These are phyloP conservation scores for Brienomyrus longianalis DNA, from an alignment of 2,113 vertebrate species.

Conservation along the genomic window DNA sequence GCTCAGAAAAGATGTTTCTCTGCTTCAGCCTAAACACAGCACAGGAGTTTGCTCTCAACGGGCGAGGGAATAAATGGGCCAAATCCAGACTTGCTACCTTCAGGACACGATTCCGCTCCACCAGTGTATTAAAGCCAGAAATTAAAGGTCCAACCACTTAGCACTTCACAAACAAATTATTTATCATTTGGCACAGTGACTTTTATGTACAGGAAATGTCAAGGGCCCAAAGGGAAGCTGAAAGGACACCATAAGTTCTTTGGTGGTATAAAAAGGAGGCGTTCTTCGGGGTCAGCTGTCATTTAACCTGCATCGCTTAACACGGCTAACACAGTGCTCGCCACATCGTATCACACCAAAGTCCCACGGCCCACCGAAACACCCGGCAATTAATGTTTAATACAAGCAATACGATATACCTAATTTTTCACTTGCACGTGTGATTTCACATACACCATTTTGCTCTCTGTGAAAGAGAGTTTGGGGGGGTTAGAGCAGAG, in stretches of 20 bases:
- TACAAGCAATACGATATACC: background rate
- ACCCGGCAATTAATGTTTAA: background rate
- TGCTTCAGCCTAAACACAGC: background rate
- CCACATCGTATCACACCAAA: background rate
- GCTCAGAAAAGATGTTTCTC: background rate
- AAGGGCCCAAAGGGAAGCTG: conserved; percentile 9
- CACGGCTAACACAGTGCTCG: background rate
- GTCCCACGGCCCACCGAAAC: background rate
- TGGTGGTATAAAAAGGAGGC: background rate
- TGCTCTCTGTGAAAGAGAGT: background rate
- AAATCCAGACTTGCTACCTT: background rate
- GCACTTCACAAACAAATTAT: conserved; percentile 2
- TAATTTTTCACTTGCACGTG: background rate
- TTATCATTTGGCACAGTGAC: background rate
- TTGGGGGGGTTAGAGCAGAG: background rate
- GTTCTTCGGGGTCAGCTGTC: background rate
- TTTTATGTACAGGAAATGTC: conserved; percentile 34
- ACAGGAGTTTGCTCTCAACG: background rate
- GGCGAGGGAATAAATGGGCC: conserved; percentile 5
- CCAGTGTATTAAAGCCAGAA: background rate
- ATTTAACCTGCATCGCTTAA: background rate
- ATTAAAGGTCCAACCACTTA: conserved; percentile 4
- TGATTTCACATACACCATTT: background rate
- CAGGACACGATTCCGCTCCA: background rate
- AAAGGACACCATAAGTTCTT: background rate